Conservation (phyloP, 1,140 invertebrate genomes). For the Berghia stephanieae region DNA sequence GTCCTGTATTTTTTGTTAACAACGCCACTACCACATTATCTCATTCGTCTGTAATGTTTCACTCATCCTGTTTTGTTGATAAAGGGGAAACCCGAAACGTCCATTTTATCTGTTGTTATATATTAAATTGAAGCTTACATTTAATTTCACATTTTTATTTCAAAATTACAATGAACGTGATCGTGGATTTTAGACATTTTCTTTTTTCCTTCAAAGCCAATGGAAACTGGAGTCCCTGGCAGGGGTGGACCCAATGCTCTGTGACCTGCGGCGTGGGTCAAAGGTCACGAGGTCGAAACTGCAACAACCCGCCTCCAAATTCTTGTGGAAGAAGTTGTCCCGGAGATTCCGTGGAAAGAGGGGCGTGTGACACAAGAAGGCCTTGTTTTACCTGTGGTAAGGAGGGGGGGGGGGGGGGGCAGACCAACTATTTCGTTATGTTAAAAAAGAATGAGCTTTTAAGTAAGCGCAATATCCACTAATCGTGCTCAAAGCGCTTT, state of each 20-base stretch:
- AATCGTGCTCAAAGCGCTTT: too few relatives aligned
- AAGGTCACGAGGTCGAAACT: slow-evolving; percentile 71
- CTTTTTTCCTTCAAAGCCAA: slow-evolving; percentile 52
- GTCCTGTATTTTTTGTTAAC: too few relatives aligned
- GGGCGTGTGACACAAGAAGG: slow-evolving; percentile 26
- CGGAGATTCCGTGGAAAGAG: slow-evolving; percentile 22
- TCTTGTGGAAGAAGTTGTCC: slow-evolving; percentile 38
- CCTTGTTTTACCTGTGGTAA: slow-evolving; percentile 21
- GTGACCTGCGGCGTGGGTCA: slow-evolving; percentile 74
- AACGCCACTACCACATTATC: too few relatives aligned
- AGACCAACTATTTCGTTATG: neutral
- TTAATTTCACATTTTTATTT: too few relatives aligned
- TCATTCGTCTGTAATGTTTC: too few relatives aligned
- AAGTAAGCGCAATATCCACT: too few relatives aligned
- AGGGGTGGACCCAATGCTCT: slow-evolving; percentile 74
- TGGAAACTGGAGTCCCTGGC: slow-evolving; percentile 75
- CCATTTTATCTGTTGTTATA: too few relatives aligned
- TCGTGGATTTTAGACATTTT: slow-evolving; percentile 1
- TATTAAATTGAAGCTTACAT: too few relatives aligned
- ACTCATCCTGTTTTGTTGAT: too few relatives aligned
- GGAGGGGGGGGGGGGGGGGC: too few relatives aligned
- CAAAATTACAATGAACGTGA: neutral
- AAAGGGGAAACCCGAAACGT: too few relatives aligned
- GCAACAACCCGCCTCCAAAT: slow-evolving; percentile 59
- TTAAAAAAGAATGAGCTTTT: too few relatives aligned